These are phyloP conservation scores for Ophonus ardosiacus DNA, from an alignment of 2,888 invertebrate species.

Conservation along the genomic window DNA sequence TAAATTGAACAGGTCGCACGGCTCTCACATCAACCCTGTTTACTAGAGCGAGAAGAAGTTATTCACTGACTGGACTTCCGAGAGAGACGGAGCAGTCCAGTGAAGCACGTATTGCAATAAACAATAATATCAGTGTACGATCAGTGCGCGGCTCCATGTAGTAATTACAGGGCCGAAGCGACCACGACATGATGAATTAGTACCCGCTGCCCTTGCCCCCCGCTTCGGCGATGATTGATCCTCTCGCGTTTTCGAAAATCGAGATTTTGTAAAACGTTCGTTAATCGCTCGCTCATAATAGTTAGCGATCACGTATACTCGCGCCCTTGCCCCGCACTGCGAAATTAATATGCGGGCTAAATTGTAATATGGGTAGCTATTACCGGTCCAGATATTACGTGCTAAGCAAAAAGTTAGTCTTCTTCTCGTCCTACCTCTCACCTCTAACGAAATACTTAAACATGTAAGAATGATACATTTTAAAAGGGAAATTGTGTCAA, in stretches of 20 bases:
- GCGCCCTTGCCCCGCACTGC: slow-evolving; percentile 17
- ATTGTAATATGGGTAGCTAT: slow-evolving; percentile 63
- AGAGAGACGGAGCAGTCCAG: slow-evolving; percentile 8
- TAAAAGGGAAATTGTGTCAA: slow-evolving; percentile 60
- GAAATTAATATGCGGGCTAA: slow-evolving; percentile 63
- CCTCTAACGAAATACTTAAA: background rate
- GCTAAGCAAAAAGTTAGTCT: slow-evolving; percentile 51
- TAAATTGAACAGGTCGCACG: slow-evolving; percentile 56
- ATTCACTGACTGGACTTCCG: background rate
- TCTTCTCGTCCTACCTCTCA: background rate
- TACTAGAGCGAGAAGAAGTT: slow-evolving; percentile 6
- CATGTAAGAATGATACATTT: background rate
- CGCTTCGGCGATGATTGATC: slow-evolving; percentile 58
- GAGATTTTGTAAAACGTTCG: slow-evolving; percentile 62
- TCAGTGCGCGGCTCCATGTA: slow-evolving; percentile 72
- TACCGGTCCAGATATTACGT: slow-evolving; percentile 57
- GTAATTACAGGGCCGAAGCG: slow-evolving; percentile 74
- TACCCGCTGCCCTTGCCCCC: slow-evolving; percentile 60
- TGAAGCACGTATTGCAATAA: slow-evolving; percentile 62
- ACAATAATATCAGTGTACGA: slow-evolving; percentile 63
- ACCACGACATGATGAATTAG: slow-evolving; percentile 75
- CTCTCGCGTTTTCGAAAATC: slow-evolving; percentile 62
- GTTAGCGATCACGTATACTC: slow-evolving; percentile 57
- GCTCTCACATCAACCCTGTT: slow-evolving; percentile 50
- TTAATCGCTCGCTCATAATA: slow-evolving; percentile 59